phyloP scores from a whole-genome alignment of 2,888 invertebrate genomes.

The Temnothorax ravouxi region DNA sequence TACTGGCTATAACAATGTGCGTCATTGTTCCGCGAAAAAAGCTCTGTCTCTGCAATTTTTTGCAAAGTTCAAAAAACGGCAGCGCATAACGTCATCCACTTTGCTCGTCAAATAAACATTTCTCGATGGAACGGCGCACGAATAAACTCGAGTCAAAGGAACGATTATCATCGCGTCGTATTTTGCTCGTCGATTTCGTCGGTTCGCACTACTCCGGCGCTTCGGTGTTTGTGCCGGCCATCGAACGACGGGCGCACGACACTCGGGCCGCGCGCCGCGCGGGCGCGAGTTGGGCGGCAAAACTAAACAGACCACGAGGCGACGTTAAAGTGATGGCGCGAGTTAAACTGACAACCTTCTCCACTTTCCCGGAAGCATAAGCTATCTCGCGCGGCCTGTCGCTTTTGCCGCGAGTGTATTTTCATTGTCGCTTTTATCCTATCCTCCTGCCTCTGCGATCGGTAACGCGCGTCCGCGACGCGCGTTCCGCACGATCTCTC shows the following conservation, averaged over 20 bases:
- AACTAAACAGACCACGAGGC: slow-evolving; percentile 80
- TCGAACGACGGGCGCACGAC: slow-evolving; percentile 67
- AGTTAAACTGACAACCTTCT: slow-evolving; percentile 80
- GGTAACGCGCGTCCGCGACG: slow-evolving; percentile 28
- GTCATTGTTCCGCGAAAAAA: background rate
- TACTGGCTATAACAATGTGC: background rate
- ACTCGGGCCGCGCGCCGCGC: slow-evolving; percentile 63
- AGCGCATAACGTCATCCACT: slow-evolving; percentile 44
- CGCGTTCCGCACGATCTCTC: slow-evolving; percentile 62
- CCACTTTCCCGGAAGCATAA: slow-evolving; percentile 78
- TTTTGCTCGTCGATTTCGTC: slow-evolving; percentile 62
- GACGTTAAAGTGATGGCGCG: slow-evolving; percentile 64
- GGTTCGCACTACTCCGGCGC: slow-evolving; percentile 53
- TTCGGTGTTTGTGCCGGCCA: slow-evolving; percentile 70
- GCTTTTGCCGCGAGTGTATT: slow-evolving; percentile 76
- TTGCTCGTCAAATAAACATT: slow-evolving; percentile 53
- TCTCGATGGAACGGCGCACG: slow-evolving; percentile 43
- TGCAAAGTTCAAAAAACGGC: slow-evolving; percentile 17
- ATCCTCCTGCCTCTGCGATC: slow-evolving; percentile 69
- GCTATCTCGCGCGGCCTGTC: slow-evolving; percentile 76
- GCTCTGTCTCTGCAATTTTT: background rate
- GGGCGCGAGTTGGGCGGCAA: slow-evolving; percentile 77
- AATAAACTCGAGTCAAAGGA: slow-evolving; percentile 56
- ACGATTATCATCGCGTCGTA: slow-evolving; percentile 56
- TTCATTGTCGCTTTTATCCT: slow-evolving; percentile 76